Percentiles rank a stretch among this genome's conserved stretches.
These are phyloP conservation scores for Idris sp. DNA, from an alignment of 1,140 invertebrate species.

Conservation along the genomic window DNA sequence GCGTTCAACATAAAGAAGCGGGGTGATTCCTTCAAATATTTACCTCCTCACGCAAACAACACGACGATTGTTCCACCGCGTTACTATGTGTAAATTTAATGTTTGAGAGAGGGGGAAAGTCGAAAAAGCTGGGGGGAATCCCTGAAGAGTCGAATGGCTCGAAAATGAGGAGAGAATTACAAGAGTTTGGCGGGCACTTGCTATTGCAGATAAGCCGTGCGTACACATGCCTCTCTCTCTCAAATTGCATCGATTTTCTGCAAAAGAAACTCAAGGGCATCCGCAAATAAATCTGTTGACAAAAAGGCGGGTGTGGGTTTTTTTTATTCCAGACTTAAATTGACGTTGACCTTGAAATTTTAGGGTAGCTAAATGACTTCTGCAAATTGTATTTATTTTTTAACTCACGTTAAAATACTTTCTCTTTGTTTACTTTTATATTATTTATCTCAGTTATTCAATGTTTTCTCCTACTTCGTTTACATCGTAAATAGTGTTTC, in stretches of 20 bases:
- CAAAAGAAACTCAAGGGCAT: conserved; percentile 44
- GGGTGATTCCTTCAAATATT: conserved; percentile 74
- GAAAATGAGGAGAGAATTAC: conserved; percentile 54
- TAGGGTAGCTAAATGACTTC: no score
- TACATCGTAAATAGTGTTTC: no score
- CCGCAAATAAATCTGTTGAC: conserved; percentile 31
- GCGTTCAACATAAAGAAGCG: conserved; percentile 54
- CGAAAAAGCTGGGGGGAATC: conserved; percentile 13
- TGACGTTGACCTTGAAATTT: no score
- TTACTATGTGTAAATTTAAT: conserved; percentile 79
- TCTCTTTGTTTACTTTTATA: no score
- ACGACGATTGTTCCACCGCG: conserved; percentile 73
- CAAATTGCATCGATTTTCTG: conserved; percentile 55
- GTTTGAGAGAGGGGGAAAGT: conserved; percentile 66
- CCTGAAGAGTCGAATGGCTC: conserved; percentile 57
- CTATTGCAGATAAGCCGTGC: conserved; percentile 52
- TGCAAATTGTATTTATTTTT: no score
- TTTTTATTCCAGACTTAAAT: conserved; percentile 1
- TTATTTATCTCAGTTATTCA: no score
- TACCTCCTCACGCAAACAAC: conserved; percentile 72
- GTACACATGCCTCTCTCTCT: conserved; percentile 44
- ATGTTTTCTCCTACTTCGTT: no score
- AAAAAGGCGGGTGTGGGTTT: conserved; percentile 34
- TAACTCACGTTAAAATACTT: no score
- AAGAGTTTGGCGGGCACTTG: conserved; percentile 63